Percentiles rank a stretch among this genome's conserved stretches.
phyloP scores from a whole-genome alignment of 2,888 invertebrate genomes.

The Azorinus chamasolen region DNA sequence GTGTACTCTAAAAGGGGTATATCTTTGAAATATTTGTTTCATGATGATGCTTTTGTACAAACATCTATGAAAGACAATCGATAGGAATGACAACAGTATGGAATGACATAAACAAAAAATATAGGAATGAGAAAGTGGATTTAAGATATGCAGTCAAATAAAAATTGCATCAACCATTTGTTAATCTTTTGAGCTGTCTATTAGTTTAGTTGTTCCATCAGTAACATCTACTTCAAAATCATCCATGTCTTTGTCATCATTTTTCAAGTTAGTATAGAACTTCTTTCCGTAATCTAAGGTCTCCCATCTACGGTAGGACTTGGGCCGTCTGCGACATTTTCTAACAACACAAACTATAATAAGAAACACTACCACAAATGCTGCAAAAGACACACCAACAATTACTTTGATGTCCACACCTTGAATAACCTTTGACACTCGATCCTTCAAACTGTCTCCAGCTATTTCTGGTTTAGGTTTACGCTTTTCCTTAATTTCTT shows the following conservation, averaged over 20 bases:
- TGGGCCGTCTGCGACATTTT: conserved; percentile 41
- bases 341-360: conserved; percentile 57
- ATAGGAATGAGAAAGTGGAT: too few relatives aligned
- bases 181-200: conserved; percentile 16
- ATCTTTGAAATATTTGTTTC: too few relatives aligned
- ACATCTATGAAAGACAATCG: too few relatives aligned
- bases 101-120: too few relatives aligned
- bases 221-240: conserved; percentile 72
- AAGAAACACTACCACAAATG: conserved; percentile 57
- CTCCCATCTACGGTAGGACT: conserved; percentile 70
- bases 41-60: too few relatives aligned
- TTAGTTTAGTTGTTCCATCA: conserved; percentile 65
- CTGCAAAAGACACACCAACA: conserved; percentile 59
- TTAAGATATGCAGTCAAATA: too few relatives aligned
- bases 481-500: conserved; percentile 34
- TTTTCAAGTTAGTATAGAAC: conserved; percentile 69
- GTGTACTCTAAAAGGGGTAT: too few relatives aligned
- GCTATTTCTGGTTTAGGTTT: conserved; percentile 45
- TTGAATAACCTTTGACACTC: conserved; percentile 49
- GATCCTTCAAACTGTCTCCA: conserved; percentile 48
- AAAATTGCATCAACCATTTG: too few relatives aligned
- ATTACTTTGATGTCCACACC: conserved; percentile 60
- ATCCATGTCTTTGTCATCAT: conserved; percentile 68
- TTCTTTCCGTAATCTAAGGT: conserved; percentile 73
- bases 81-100: too few relatives aligned